These are phyloP conservation scores for Pagrus major DNA, from an alignment of 2,113 vertebrate genomes.

Conservation along the genomic window DNA sequence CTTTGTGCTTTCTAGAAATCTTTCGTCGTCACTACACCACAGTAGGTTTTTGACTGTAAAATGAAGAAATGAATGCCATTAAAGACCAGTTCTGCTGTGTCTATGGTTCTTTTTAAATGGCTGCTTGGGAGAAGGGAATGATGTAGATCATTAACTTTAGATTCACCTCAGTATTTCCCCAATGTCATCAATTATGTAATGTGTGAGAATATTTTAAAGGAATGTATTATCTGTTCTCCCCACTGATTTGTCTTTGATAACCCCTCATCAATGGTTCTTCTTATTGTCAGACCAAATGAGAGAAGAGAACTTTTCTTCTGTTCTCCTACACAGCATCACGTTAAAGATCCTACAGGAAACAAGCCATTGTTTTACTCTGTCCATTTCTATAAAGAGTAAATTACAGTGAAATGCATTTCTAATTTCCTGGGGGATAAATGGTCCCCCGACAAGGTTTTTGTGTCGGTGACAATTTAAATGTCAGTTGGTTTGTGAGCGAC, in stretches of 20 bases:
- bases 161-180: conserved; percentile 58
- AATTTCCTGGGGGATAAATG: conserved; percentile 22
- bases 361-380: not conserved
- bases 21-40: not conserved
- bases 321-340: not conserved
- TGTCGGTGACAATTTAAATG: conserved; percentile 27
- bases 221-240: conserved; percentile 36
- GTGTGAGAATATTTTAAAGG: conserved; percentile 49
- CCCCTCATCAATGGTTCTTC: not conserved
- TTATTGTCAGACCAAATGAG: conserved; percentile 27
- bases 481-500: not conserved
- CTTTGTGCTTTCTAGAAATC: not conserved
- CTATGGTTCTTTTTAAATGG: conserved; percentile 34
- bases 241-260: conserved; percentile 43
- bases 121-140: conserved; percentile 56
- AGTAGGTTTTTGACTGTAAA: conserved; percentile 37
- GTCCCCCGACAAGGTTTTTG: conserved; percentile 4
- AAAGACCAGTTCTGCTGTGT: conserved; percentile 38
- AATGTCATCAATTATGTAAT: conserved; percentile 67
- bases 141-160: conserved; percentile 72
- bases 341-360: not conserved
- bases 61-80: conserved; percentile 33
- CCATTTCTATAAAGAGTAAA: not conserved
- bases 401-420: conserved; percentile 6
- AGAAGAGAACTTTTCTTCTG: not conserved